These are phyloP conservation scores for Neocloeon triangulifer DNA, from an alignment of 1,140 invertebrate species.

Conservation along the genomic window DNA sequence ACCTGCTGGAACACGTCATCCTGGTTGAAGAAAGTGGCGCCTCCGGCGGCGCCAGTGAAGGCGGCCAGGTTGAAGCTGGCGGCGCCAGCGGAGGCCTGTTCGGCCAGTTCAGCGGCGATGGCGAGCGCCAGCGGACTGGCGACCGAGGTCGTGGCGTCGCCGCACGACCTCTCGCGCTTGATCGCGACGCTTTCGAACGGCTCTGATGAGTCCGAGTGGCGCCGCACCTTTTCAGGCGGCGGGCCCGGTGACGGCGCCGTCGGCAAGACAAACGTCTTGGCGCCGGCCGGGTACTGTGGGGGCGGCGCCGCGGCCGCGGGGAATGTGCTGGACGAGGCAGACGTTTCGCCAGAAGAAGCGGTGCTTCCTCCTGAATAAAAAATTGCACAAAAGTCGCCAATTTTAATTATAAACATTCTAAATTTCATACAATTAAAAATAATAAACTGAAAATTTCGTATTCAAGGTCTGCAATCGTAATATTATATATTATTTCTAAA, in stretches of 20 bases:
- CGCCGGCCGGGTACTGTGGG: not conserved
- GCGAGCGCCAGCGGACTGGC: not conserved
- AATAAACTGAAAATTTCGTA: too few relatives aligned
- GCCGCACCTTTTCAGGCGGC: constrained; percentile 24
- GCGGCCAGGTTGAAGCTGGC: constrained; percentile 31
- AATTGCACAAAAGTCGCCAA: too few relatives aligned
- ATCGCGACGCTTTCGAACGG: constrained; percentile 17
- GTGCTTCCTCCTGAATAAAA: too few relatives aligned
- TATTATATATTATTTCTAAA: too few relatives aligned
- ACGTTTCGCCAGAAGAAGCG: constrained; percentile 13
- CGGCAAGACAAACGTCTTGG: constrained; percentile 1
- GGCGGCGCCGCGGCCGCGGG: constrained; percentile 1
- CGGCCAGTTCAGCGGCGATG: not conserved
- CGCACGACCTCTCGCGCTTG: constrained; percentile 18
- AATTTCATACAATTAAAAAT: too few relatives aligned
- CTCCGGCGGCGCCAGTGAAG: constrained; percentile 38
- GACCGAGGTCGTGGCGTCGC: constrained; percentile 12
- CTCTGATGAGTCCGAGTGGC: constrained; percentile 37
- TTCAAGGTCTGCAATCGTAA: too few relatives aligned
- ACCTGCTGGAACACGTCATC: constrained; percentile 57
- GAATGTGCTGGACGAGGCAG: constrained; percentile 22
- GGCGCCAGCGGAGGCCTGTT: constrained; percentile 17
- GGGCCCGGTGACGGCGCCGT: constrained; percentile 11
- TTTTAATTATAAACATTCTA: too few relatives aligned
- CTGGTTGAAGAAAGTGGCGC: constrained; percentile 34